Evolutionary conservation across 1,140 invertebrate genomes (phyloP).

Genomic region (Drosophila busckii): DNA sequence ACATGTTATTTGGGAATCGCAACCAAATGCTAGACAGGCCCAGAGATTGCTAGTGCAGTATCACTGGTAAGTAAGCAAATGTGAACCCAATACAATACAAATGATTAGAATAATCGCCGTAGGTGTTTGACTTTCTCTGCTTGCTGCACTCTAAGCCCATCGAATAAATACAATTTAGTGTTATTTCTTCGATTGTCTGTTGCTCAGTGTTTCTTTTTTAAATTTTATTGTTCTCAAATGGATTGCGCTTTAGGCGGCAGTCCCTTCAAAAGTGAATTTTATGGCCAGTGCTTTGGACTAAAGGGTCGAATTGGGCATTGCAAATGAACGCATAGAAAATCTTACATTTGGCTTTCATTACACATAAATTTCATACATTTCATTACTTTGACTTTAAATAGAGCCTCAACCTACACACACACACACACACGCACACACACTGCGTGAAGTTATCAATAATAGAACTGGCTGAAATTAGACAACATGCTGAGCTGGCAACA

Average conservation of each 20-base stretch:
- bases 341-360: background rate
- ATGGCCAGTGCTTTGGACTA: slow-evolving; percentile 10
- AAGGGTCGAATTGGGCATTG: slow-evolving; percentile 20
- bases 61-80: slow-evolving; percentile 3
- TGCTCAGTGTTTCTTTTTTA: slow-evolving; percentile 9
- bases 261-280: slow-evolving; percentile 41
- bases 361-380: too few relatives aligned
- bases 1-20: slow-evolving; percentile 41
- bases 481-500: background rate
- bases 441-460: too few relatives aligned
- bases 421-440: too few relatives aligned
- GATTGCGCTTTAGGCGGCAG: slow-evolving; percentile 15
- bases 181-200: slow-evolving; percentile 32
- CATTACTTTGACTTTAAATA: too few relatives aligned
- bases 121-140: slow-evolving; percentile 45
- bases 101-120: slow-evolving; percentile 68
- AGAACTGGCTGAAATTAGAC: too few relatives aligned
- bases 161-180: background rate
- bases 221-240: slow-evolving; percentile 45
- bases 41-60: slow-evolving; percentile 13
- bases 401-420: too few relatives aligned
- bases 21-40: slow-evolving; percentile 1
- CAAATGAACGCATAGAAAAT: slow-evolving; percentile 11
- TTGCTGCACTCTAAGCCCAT: slow-evolving; percentile 22
- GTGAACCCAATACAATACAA: slow-evolving; percentile 39